Percentiles rank a stretch among this genome's conserved stretches.
phyloP scores from a whole-genome alignment of 2,113 vertebrate species.

The Clarias batrachus region DNA sequence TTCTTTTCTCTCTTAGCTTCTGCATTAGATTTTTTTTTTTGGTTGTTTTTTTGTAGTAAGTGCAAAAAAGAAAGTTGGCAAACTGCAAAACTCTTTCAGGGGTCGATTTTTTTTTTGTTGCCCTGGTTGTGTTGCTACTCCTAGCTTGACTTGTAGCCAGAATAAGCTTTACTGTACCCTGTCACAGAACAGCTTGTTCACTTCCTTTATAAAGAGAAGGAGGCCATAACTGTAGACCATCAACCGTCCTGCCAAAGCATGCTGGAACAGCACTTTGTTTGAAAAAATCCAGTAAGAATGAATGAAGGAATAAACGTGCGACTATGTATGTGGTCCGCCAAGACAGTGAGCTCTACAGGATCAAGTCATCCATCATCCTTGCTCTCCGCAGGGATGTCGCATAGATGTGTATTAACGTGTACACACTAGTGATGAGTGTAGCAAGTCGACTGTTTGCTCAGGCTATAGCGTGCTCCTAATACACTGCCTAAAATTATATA shows the following conservation, averaged over 20 bases:
- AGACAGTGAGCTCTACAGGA: conserved; percentile 27
- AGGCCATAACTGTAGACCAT: conserved; percentile 30
- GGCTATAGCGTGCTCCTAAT: neutral
- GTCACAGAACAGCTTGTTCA: conserved; percentile 31
- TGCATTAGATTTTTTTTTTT: neutral
- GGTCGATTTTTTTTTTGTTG: conserved; percentile 6
- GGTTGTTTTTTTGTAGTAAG: conserved; percentile 23
- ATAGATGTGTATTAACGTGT: neutral
- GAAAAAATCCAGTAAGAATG: conserved; percentile 2
- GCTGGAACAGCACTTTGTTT: neutral
- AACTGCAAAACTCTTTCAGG: conserved; percentile 37
- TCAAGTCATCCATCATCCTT: conserved; percentile 43
- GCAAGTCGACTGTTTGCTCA: neutral
- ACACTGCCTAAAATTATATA: neutral
- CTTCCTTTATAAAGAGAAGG: conserved; percentile 34
- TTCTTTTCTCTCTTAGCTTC: no score
- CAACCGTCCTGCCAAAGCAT: conserved; percentile 8
- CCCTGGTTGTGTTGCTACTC: conserved; percentile 21
- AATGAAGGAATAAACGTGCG: conserved; percentile 10
- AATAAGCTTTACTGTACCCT: conserved; percentile 44
- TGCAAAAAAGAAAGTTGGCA: conserved; percentile 45
- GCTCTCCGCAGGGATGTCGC: neutral
- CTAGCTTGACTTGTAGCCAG: conserved; percentile 38
- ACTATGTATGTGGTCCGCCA: conserved; percentile 32
- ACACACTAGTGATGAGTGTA: neutral